Conservation (phyloP, 1,140 invertebrate species). For the Helicoverpa zea region DNA sequence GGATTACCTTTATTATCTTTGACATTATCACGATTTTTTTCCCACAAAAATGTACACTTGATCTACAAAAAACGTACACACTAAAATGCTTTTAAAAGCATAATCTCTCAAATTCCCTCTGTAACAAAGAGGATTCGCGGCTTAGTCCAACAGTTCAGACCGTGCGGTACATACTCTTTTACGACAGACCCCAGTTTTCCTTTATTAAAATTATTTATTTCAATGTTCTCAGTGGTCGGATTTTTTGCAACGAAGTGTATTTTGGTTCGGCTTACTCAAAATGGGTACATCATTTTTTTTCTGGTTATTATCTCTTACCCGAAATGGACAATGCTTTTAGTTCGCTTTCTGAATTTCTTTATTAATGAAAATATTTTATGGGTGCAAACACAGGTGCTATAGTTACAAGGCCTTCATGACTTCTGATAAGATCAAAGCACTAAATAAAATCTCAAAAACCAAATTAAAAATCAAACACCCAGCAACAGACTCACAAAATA, state of each 20-base stretch:
- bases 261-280: neutral
- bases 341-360: too few relatives aligned
- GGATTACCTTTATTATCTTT: neutral
- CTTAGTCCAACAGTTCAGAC: slow-evolving; percentile 28
- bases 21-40: neutral
- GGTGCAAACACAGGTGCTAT: too few relatives aligned
- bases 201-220: slow-evolving; percentile 27
- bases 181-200: neutral
- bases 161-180: slow-evolving; percentile 11
- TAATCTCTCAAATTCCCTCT: slow-evolving; percentile 26
- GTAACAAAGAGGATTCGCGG: slow-evolving; percentile 42
- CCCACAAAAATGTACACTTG: slow-evolving; percentile 5
- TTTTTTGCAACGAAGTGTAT: slow-evolving; percentile 1
- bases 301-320: too few relatives aligned
- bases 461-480: neutral
- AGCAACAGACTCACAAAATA: neutral
- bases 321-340: too few relatives aligned
- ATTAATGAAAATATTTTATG: too few relatives aligned
- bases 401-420: too few relatives aligned
- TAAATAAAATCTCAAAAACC: neutral
- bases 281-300: too few relatives aligned
- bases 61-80: slow-evolving; percentile 21
- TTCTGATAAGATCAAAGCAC: too few relatives aligned
- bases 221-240: neutral
- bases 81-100: slow-evolving; percentile 45